phyloP scores from a whole-genome alignment of 2,797 vertebrate genomes.

The Sebastes dallii region DNA sequence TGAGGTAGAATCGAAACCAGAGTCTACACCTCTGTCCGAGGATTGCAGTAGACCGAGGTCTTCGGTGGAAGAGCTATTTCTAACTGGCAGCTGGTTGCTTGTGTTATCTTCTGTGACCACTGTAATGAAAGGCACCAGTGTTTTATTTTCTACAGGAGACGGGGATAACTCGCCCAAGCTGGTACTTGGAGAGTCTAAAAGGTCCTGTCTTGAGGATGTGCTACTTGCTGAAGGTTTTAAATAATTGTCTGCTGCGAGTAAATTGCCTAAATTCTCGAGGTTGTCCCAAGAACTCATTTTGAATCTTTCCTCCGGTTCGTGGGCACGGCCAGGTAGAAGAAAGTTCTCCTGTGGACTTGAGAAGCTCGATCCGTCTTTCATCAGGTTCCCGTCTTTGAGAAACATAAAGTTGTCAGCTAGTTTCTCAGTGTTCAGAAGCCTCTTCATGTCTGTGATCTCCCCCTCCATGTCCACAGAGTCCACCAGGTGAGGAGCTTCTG shows the following conservation, averaged over 20 bases:
- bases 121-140: conserved; percentile 80
- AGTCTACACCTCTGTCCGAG: conserved; percentile 65
- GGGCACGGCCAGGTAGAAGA: conserved; percentile 69
- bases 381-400: conserved; percentile 88
- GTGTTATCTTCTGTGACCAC: conserved; percentile 68
- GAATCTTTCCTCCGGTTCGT: conserved; percentile 75
- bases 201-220: conserved; percentile 71
- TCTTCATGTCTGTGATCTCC: conserved; percentile 65
- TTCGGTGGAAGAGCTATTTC: conserved; percentile 74
- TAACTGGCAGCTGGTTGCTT: conserved; percentile 59
- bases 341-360: conserved; percentile 71
- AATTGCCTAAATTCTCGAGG: conserved; percentile 71
- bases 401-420: conserved; percentile 90
- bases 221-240: conserved; percentile 67
- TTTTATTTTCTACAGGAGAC: conserved; percentile 72
- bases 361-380: conserved; percentile 79
- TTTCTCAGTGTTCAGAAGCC: conserved; percentile 82
- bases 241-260: conserved; percentile 70
- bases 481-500: conserved; percentile 68
- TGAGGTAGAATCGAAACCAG: conserved; percentile 79
- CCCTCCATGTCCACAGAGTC: conserved; percentile 56
- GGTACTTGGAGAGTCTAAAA: conserved; percentile 65
- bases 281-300: conserved; percentile 78
- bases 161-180: conserved; percentile 53
- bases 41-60: conserved; percentile 67